A percentile compares a stretch with the other conserved stretches of the same genome.
Conservation (phyloP, 2,797 vertebrate species). For the Gambelia wislizenii region DNA sequence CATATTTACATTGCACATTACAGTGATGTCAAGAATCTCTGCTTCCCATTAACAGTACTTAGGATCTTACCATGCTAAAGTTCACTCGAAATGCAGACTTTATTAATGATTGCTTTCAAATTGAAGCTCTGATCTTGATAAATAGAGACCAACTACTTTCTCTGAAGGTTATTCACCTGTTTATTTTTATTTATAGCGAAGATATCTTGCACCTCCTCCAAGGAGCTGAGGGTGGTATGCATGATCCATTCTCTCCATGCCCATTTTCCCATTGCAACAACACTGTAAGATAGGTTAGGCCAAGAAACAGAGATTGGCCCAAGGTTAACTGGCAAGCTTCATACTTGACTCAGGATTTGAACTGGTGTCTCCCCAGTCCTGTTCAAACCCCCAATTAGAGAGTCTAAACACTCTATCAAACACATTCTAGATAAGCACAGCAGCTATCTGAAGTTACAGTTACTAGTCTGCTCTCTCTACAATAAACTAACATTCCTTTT, state of each 20-base stretch:
- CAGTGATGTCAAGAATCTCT: not conserved
- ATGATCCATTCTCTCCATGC: not conserved
- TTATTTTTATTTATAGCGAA: not conserved
- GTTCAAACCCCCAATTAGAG: not conserved
- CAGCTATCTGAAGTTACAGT: not conserved
- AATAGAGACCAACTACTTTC: not conserved
- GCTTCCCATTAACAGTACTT: conserved; percentile 1
- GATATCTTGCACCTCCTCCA: not conserved
- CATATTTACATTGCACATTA: conserved; percentile 16
- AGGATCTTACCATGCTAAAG: conserved; percentile 10
- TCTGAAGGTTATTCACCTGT: not conserved
- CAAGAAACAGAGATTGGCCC: not conserved
- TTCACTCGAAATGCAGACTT: not conserved
- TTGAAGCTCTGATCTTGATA: not conserved
- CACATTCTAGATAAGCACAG: not conserved
- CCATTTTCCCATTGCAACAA: not conserved
- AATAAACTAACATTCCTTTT: not conserved
- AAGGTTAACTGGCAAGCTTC: not conserved
- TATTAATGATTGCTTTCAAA: not conserved
- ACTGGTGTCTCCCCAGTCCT: not conserved
- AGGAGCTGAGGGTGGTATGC: not conserved
- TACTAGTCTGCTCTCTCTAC: not conserved
- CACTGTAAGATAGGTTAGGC: not conserved
- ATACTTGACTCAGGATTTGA: not conserved
- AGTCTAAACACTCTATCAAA: not conserved